phyloP scores from a whole-genome alignment of 2,888 invertebrate genomes.

The Heliconius cydno region DNA sequence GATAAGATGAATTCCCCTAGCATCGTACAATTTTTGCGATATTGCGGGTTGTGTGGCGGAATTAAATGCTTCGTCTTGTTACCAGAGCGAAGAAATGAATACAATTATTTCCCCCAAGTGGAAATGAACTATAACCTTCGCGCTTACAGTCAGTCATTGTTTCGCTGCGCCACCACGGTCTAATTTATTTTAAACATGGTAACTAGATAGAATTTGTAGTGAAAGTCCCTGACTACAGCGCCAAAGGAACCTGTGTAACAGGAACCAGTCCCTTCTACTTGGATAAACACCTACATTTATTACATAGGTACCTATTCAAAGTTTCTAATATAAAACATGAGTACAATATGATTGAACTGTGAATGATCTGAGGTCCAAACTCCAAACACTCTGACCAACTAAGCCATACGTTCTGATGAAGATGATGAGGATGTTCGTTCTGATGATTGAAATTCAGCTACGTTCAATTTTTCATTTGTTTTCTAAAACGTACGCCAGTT shows the following conservation, averaged over 20 bases:
- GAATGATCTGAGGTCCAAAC: not conserved
- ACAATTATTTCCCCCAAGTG: not conserved
- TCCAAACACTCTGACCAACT: too few relatives aligned
- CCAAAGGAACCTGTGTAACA: conserved; percentile 6
- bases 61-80: not conserved
- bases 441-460: too few relatives aligned
- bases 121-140: not conserved
- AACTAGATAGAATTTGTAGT: not conserved
- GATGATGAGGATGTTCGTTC: too few relatives aligned
- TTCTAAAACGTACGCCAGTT: too few relatives aligned
- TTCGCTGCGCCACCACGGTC: not conserved
- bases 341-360: not conserved
- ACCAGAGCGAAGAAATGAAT: too few relatives aligned
- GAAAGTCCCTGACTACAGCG: not conserved
- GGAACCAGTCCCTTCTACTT: not conserved
- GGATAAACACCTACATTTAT: not conserved
- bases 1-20: not conserved
- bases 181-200: not conserved
- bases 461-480: too few relatives aligned
- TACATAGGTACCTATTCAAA: not conserved
- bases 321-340: conserved; percentile 1
- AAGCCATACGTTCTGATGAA: too few relatives aligned
- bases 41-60: too few relatives aligned
- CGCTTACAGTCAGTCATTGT: not conserved
- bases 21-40: not conserved